A percentile compares a stretch with the other conserved stretches of the same genome.
These are phyloP conservation scores for Dendrolimus pini DNA, from an alignment of 2,888 invertebrate genomes.

Conservation along the genomic window DNA sequence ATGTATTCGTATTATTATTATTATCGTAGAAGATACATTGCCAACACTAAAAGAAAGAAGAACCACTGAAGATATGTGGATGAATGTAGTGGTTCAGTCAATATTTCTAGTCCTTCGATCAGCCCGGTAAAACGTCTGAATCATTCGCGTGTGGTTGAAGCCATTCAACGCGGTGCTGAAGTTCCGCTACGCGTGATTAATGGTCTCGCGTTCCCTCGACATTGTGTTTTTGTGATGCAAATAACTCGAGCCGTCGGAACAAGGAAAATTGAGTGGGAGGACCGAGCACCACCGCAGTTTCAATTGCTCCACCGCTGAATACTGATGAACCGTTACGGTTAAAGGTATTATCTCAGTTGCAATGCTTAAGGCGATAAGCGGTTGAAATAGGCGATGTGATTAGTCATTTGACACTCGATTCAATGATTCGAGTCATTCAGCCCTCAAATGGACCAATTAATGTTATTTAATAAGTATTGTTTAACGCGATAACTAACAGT, in stretches of 20 bases:
- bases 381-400: constrained; percentile 30
- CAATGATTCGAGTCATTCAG: constrained; percentile 3
- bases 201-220: constrained; percentile 69
- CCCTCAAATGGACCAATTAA: background rate
- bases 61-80: too few species aligned
- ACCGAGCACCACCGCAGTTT: constrained; percentile 67
- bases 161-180: constrained; percentile 58
- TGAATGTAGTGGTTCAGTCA: too few species aligned
- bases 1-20: too few species aligned
- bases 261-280: constrained; percentile 73
- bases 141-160: constrained; percentile 68
- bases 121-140: constrained; percentile 55
- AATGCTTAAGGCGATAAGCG: constrained; percentile 39
- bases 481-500: too few species aligned
- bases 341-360: constrained; percentile 55
- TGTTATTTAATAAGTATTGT: constrained; percentile 8
- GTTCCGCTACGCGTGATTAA: constrained; percentile 70
- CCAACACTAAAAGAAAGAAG: too few species aligned
- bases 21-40: too few species aligned
- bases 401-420: constrained; percentile 17
- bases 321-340: constrained; percentile 68
- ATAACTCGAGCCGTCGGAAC: constrained; percentile 73
- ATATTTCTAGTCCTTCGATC: constrained; percentile 29
- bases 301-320: constrained; percentile 72
- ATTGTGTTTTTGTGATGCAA: constrained; percentile 77